phyloP scores from a whole-genome alignment of 2,113 vertebrate genomes.

The Prionailurus viverrinus region DNA sequence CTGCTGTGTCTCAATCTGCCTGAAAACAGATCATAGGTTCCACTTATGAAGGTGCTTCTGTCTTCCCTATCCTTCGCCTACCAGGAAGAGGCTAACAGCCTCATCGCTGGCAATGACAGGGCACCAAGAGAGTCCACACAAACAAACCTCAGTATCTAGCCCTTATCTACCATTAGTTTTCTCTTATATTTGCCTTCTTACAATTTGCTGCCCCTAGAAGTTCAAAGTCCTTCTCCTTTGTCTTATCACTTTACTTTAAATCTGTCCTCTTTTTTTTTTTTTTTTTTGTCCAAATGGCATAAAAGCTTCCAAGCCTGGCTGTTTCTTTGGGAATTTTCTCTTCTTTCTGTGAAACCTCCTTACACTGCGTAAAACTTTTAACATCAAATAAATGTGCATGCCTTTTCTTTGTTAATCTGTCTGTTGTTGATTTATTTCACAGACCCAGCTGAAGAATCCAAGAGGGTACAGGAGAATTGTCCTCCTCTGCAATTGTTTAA shows the following conservation, averaged over 20 bases:
- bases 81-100: neutral
- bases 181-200: neutral
- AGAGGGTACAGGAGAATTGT: neutral
- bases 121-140: neutral
- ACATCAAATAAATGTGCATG: neutral
- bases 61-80: neutral
- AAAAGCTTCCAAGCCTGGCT: neutral
- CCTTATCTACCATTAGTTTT: neutral
- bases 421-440: neutral
- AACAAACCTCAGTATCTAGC: neutral
- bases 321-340: slow-evolving; percentile 1
- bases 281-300: slow-evolving; percentile 7
- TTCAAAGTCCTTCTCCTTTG: neutral
- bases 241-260: slow-evolving; percentile 31
- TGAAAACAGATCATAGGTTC: neutral
- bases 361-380: neutral
- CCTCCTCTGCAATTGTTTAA: neutral
- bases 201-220: neutral
- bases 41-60: neutral
- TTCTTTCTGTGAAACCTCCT: neutral
- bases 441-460: neutral
- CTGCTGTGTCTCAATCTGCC: neutral
- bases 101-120: neutral
- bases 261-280: neutral
- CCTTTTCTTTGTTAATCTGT: neutral